Evolutionary conservation across 2,888 invertebrate genomes (phyloP), one percentile per base, ranked within the genome.

Genomic region (Choreutis nemorana): DNA sequence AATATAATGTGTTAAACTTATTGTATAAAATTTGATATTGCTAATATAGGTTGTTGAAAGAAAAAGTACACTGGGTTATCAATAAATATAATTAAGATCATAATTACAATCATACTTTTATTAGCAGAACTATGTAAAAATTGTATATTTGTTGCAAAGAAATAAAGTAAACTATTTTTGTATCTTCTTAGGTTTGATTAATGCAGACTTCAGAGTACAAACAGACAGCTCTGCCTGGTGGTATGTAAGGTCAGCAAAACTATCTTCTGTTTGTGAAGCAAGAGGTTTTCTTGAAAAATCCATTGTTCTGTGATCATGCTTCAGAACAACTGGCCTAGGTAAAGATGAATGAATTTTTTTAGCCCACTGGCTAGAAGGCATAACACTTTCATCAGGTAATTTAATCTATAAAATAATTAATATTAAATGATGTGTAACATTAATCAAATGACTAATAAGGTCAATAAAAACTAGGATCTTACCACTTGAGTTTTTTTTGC

Each of bases 181-280:
- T 18, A 18, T 18, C 4, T 46, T 45, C 29, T 51, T 50, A 15
- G 35, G 29, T 31, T 54, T 40, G 10, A 40, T 52, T 33, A 55
- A 53, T 30, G 67, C 67, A 33, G 56, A 44, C 38, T 65, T 64
- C 36, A 62, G 48, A n/a, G 55, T 67, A 33, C 64, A 70, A 25
- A 70, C 48, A 24, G 71, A 72, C 1, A 72, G 37, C 37, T 72
- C 70, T 29, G 72, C 71, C 40, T 71, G 71, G 18, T 55, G 50
- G 16, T 56, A 50, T 10, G 71, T 45, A 1, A 70, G 48, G 30
- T 65, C 51, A 20, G 45, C 57, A 46, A 65, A 64, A 41, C 70
- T 72, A 16, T 67, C 55, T 33, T 70, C 67, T 32, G 49, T 45
- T 21, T 42, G 42, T 5, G 43, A 37, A 2, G 39, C 21, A n/a